Conservation (phyloP, 2,113 vertebrate genomes). For the Setophaga kirtlandii region DNA sequence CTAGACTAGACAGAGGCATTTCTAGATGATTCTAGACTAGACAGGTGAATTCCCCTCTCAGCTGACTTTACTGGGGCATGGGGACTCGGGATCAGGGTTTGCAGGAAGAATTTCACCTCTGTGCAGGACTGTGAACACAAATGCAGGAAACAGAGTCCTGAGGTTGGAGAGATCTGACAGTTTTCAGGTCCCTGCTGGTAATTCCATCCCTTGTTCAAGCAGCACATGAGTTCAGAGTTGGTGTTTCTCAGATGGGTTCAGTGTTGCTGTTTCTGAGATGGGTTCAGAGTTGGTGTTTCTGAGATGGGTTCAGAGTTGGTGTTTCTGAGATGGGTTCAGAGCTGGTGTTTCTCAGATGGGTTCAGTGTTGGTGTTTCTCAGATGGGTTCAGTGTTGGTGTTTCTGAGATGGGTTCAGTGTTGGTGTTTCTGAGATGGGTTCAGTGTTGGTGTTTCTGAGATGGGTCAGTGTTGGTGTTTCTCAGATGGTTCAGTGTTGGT, state of each 20-base stretch:
- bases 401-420: too few relatives aligned
- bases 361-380: too few relatives aligned
- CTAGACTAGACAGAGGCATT: not conserved
- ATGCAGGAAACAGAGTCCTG: not conserved
- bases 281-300: too few relatives aligned
- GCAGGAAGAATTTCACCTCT: not conserved
- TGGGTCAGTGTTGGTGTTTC: not conserved
- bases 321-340: too few relatives aligned
- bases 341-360: too few relatives aligned
- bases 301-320: too few relatives aligned
- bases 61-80: not conserved
- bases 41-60: not conserved
- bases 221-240: accelerated
- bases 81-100: not conserved
- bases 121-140: not conserved
- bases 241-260: too few relatives aligned
- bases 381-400: too few relatives aligned
- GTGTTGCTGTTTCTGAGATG: too few relatives aligned
- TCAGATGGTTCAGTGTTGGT: not conserved
- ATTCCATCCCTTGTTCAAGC: too few relatives aligned
- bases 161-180: not conserved
- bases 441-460: not conserved
- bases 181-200: not conserved
- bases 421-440: too few relatives aligned
- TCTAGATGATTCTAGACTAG: not conserved